A percentile compares a stretch with the other conserved stretches of the same genome.
Conservation (phyloP, 2,888 invertebrate genomes). For the Cryptophagus acutangulus region DNA sequence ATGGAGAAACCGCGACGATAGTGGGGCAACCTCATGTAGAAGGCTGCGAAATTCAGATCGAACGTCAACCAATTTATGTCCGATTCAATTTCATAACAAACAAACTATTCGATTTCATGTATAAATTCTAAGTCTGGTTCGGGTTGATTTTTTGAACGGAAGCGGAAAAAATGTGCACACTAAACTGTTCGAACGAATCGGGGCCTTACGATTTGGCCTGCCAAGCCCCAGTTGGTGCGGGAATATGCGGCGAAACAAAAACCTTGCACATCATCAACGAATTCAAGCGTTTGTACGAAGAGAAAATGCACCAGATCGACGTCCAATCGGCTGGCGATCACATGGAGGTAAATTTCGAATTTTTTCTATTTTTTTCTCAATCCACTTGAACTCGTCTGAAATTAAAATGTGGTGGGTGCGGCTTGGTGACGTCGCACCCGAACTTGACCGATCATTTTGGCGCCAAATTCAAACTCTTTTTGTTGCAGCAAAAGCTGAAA, state of each 20-base stretch:
- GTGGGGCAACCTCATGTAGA: no score
- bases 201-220: no score
- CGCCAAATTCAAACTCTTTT: conserved; percentile 7
- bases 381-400: conserved; percentile 3
- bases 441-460: background rate
- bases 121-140: no score
- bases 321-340: conserved; percentile 47
- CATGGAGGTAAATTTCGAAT: conserved; percentile 31
- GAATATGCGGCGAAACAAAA: conserved; percentile 40
- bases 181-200: no score
- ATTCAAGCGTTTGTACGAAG: conserved; percentile 60
- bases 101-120: no score
- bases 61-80: no score
- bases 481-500: conserved; percentile 58
- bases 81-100: no score
- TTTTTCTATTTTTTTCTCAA: no score
- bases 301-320: conserved; percentile 57
- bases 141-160: no score
- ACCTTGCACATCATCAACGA: conserved; percentile 53
- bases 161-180: no score
- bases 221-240: conserved; percentile 27
- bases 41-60: no score
- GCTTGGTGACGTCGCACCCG: conserved; percentile 5
- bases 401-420: conserved; percentile 5
- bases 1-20: no score